Evolutionary conservation across 2,797 vertebrate species (phyloP).

Genomic region (Danio albolineatus): DNA sequence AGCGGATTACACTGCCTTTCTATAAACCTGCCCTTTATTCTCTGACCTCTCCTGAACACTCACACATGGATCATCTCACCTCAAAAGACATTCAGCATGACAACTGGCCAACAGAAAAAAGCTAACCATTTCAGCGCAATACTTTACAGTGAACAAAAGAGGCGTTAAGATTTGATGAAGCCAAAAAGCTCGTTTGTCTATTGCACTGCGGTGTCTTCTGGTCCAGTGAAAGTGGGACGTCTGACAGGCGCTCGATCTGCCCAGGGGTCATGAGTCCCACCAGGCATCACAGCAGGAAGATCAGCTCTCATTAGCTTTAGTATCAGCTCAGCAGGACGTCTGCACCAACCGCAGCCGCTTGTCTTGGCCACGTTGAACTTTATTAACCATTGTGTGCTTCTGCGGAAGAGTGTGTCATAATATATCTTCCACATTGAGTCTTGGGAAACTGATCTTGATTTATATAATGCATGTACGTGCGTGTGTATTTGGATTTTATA

Average conservation of each 20-base stretch:
- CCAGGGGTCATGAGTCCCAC: conserved; percentile 52
- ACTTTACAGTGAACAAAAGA: background rate
- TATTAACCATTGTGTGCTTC: conserved; percentile 53
- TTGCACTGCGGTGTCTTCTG: conserved; percentile 22
- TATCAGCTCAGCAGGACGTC: conserved; percentile 54
- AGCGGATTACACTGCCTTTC: conserved; percentile 62
- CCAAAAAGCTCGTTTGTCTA: conserved; percentile 25
- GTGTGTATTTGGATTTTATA: background rate
- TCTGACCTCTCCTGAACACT: conserved; percentile 58
- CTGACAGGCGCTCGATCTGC: conserved; percentile 47
- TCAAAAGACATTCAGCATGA: conserved; percentile 49
- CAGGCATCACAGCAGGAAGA: conserved; percentile 57
- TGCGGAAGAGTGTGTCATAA: conserved; percentile 51
- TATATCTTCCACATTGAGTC: conserved; percentile 41
- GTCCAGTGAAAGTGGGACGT: conserved; percentile 26
- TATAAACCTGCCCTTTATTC: conserved; percentile 63
- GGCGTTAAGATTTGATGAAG: conserved; percentile 9
- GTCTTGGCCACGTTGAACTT: conserved; percentile 50
- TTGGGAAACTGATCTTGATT: conserved; percentile 35
- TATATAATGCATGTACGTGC: conserved; percentile 1
- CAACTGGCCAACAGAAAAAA: conserved; percentile 44
- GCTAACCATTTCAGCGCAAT: background rate
- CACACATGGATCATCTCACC: conserved; percentile 39
- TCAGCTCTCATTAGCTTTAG: conserved; percentile 65
- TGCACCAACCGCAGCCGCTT: conserved; percentile 42